Evolutionary conservation across 2,113 vertebrate species (phyloP).

Genomic region (Ptyas mucosa): DNA sequence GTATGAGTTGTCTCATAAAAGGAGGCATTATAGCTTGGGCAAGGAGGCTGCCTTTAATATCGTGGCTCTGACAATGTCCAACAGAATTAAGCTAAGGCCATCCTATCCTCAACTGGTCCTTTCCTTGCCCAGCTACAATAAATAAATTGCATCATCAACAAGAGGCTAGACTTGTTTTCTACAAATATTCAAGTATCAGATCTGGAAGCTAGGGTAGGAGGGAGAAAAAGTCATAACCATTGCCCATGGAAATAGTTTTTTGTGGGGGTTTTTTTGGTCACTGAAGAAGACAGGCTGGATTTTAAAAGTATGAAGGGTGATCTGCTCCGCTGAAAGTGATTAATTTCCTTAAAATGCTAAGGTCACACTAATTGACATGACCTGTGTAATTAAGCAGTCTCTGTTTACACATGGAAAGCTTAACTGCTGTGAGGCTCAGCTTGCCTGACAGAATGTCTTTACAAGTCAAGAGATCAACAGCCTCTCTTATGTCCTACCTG

Average conservation of each 20-base stretch:
- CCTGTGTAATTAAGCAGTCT: conserved; percentile 81
- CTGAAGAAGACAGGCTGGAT: conserved; percentile 24
- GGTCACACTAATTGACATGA: conserved; percentile 81
- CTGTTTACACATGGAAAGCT: conserved; percentile 76
- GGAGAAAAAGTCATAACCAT: conserved; percentile 38
- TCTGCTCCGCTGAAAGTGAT: conserved; percentile 67
- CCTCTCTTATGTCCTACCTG: conserved; percentile 71
- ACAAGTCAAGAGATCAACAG: conserved; percentile 78
- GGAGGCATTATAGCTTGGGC: neutral
- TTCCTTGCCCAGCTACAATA: conserved; percentile 19
- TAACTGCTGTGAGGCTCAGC: conserved; percentile 66
- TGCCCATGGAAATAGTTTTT: conserved; percentile 29
- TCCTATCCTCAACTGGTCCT: neutral
- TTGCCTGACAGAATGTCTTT: conserved; percentile 78
- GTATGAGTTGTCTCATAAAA: neutral
- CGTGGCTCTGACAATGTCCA: neutral
- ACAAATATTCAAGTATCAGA: conserved; percentile 30
- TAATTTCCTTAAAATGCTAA: conserved; percentile 79
- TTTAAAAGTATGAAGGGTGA: conserved; percentile 55
- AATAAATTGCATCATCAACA: neutral
- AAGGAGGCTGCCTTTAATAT: neutral
- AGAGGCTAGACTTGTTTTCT: conserved; percentile 32
- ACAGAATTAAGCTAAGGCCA: neutral
- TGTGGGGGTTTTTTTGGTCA: conserved; percentile 54
- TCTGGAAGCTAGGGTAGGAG: conserved; percentile 38